Evolutionary conservation across 2,113 vertebrate genomes (phyloP), one percentile per base, ranked within the genome.

Genomic region (Theristicus caerulescens): DNA sequence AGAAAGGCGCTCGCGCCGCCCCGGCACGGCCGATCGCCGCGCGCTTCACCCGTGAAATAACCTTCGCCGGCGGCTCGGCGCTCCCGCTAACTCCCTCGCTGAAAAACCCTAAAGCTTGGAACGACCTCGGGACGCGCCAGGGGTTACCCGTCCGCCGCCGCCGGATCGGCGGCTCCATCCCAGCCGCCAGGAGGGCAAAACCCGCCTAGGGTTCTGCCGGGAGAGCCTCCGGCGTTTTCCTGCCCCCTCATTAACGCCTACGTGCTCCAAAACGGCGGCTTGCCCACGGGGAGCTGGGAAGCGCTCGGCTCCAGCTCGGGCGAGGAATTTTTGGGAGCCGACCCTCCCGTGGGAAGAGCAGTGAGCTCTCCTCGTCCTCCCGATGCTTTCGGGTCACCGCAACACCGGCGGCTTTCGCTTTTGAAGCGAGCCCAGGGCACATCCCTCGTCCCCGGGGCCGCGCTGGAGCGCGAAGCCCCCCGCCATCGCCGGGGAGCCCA

Each of bases 91-190:
- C 7, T 31, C 52, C 52, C 17, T 38, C 2, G 0, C 11, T 11
- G 26, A 14, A n/a, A 46, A 22, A 9, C 2, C 51, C 34, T 36
- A 24, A 40, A 22, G 31, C 24, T 58, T 22, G 5, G 51, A 36
- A 31, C 4, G 3, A 13, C 11, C 27, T 11, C 1, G 7, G 57
- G 70, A 20, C 1, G 3, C 2, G 5, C 34, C 40, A 1, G 27
- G 58, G 38, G 34, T 32, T 22, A 8, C 21, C 40, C 27, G 5
- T 3, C 26, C 25, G 2, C 24, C 4, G 10, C 29, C 0, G 2
- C 25, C 9, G 14, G 13, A 29, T 6, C 21, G 2, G 36, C 3
- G 22, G 49, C 51, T 85, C 72, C 31, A 4, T 12, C 59, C 32
- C 1, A 38, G 58, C 4, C 3, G 7, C 3, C 4, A n/a, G 49